A percentile compares a stretch with the other conserved stretches of the same genome.
Conservation (phyloP, 2,888 invertebrate species). For the Podabrus alpinus region DNA sequence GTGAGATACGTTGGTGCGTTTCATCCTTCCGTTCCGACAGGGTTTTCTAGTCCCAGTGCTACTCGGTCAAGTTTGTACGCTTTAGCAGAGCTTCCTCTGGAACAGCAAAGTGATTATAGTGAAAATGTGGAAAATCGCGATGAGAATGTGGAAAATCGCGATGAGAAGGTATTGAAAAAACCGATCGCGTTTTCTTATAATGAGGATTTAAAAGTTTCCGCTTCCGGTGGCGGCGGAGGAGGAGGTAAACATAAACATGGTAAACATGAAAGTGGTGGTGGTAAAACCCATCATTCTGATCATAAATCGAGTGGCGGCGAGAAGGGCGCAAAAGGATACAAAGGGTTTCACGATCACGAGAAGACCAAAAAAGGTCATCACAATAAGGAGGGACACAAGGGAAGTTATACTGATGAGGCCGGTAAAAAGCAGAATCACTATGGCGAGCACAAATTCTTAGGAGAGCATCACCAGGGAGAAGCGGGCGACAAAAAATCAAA, state of each 20-base stretch:
- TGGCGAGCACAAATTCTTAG: constrained; percentile 41
- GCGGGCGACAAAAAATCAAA: constrained; percentile 58
- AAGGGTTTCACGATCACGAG: constrained; percentile 48
- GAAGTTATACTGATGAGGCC: constrained; percentile 57
- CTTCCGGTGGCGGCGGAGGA: constrained; percentile 11
- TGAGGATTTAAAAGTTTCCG: constrained; percentile 29
- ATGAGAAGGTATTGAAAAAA: constrained; percentile 43
- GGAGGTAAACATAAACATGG: constrained; percentile 18
- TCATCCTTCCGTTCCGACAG: not conserved
- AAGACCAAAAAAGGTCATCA: constrained; percentile 52
- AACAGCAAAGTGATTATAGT: constrained; percentile 41
- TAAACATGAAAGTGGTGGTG: constrained; percentile 21
- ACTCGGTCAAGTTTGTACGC: not conserved
- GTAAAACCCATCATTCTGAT: constrained; percentile 32
- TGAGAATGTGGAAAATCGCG: constrained; percentile 38
- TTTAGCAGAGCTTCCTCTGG: constrained; percentile 3
- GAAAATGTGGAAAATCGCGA: constrained; percentile 43
- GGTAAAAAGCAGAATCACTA: constrained; percentile 32
- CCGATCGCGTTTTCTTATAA: constrained; percentile 47
- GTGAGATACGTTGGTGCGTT: not conserved
- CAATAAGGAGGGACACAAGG: constrained; percentile 57
- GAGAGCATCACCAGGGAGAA: constrained; percentile 59
- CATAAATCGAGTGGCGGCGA: constrained; percentile 40
- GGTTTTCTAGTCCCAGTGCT: not conserved
- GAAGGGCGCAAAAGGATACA: constrained; percentile 50